Conservation (phyloP, 2,888 invertebrate genomes). For the Neoaliturus tenellus region DNA sequence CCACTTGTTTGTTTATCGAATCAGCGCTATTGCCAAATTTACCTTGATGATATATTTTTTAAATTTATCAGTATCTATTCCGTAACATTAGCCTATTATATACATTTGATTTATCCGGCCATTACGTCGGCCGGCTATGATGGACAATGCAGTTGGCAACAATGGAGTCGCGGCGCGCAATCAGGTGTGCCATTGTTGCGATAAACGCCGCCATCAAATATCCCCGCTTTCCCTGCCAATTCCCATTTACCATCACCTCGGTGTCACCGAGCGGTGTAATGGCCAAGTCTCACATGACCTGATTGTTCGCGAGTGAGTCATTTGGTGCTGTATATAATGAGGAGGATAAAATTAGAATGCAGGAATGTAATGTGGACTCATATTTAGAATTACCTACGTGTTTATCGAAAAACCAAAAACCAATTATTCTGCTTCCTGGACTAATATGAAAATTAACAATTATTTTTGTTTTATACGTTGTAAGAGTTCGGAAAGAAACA, state of each 20-base stretch:
- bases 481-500: no score
- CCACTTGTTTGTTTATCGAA: no score
- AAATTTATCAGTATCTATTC: no score
- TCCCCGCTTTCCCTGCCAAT: constrained; percentile 36
- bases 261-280: background rate
- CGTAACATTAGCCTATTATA: background rate
- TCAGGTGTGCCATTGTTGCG: constrained; percentile 46
- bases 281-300: background rate
- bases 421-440: no score
- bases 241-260: constrained; percentile 12
- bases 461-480: no score
- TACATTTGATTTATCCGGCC: background rate
- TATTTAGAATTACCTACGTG: no score
- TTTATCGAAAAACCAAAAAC: no score
- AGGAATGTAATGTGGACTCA: no score
- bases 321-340: background rate
- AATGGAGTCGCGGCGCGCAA: constrained; percentile 19
- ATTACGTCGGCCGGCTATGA: background rate
- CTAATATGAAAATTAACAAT: no score
- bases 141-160: constrained; percentile 18
- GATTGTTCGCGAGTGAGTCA: background rate
- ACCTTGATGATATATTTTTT: no score
- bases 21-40: no score
- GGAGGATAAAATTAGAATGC: no score
- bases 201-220: constrained; percentile 41